Percentiles rank a stretch among this genome's conserved stretches.
These are phyloP conservation scores for Enteromius thamalakanensis DNA, from an alignment of 2,797 vertebrate species.

Conservation along the genomic window DNA sequence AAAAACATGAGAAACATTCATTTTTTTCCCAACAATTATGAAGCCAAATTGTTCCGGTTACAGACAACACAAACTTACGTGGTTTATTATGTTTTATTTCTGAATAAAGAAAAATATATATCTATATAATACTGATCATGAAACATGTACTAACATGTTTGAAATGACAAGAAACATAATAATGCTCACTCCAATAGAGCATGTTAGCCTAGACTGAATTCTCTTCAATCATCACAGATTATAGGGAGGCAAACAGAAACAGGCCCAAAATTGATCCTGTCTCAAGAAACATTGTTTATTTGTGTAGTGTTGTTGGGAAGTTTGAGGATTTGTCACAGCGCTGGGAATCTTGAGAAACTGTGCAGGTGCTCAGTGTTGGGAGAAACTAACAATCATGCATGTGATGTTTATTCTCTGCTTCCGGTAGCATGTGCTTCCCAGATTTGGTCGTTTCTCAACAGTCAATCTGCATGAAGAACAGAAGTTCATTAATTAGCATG, in stretches of 20 bases:
- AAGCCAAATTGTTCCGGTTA: too few species aligned
- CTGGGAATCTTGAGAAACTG: background rate
- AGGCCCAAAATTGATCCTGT: background rate
- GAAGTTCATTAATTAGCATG: background rate
- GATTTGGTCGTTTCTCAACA: constrained; percentile 10
- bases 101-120: background rate
- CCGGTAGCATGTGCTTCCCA: background rate
- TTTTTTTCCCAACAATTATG: too few species aligned
- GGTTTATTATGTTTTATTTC: background rate
- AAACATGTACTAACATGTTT: background rate
- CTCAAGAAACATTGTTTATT: background rate
- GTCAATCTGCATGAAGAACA: constrained; percentile 29
- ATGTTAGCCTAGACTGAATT: background rate
- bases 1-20: too few species aligned
- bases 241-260: background rate
- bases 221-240: background rate
- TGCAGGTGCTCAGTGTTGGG: background rate
- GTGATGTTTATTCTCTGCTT: background rate
- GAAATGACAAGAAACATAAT: background rate
- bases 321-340: background rate
- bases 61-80: too few species aligned
- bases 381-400: background rate
- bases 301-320: background rate
- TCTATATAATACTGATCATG: background rate
- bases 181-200: background rate